A percentile compares a stretch with the other conserved stretches of the same genome.
Evolutionary conservation across 2,113 vertebrate species (phyloP).

Genomic region (Pomatorhinus ruficollis): DNA sequence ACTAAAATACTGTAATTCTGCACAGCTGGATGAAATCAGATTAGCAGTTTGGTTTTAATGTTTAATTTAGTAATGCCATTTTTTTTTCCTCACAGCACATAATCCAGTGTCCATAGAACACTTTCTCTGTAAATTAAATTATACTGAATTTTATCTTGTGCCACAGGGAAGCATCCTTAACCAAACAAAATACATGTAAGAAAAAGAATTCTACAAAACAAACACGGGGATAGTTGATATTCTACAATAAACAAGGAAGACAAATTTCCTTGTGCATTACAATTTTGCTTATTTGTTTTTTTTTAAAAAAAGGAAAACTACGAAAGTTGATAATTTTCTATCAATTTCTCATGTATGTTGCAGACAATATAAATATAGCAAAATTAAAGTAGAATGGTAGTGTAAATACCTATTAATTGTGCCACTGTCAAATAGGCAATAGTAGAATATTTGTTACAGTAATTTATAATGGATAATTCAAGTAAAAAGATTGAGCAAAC

Average conservation of each 20-base stretch:
- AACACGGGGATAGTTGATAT: not conserved
- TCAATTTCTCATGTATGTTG: constrained; percentile 31
- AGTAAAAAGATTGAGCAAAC: constrained; percentile 24
- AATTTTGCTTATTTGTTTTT: not conserved
- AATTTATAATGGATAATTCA: constrained; percentile 56
- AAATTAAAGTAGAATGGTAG: constrained; percentile 10
- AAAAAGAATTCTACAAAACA: not conserved
- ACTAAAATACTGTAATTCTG: not conserved
- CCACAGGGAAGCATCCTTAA: not conserved
- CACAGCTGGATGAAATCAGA: not conserved
- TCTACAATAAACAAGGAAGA: not conserved
- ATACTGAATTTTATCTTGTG: not conserved
- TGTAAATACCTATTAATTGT: constrained; percentile 52
- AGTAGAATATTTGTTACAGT: constrained; percentile 22
- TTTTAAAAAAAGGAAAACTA: not conserved
- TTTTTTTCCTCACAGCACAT: not conserved
- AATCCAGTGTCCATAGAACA: constrained; percentile 28
- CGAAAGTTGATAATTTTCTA: constrained; percentile 25
- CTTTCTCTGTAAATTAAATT: not conserved
- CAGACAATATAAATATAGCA: not conserved
- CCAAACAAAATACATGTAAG: not conserved
- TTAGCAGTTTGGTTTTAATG: constrained; percentile 24
- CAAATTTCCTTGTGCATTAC: not conserved
- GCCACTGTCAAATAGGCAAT: constrained; percentile 42
- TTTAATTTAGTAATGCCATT: not conserved